Evolutionary conservation across 2,888 invertebrate species (phyloP), one percentile per base, ranked within the genome.

Genomic region (Vanessa cardui): DNA sequence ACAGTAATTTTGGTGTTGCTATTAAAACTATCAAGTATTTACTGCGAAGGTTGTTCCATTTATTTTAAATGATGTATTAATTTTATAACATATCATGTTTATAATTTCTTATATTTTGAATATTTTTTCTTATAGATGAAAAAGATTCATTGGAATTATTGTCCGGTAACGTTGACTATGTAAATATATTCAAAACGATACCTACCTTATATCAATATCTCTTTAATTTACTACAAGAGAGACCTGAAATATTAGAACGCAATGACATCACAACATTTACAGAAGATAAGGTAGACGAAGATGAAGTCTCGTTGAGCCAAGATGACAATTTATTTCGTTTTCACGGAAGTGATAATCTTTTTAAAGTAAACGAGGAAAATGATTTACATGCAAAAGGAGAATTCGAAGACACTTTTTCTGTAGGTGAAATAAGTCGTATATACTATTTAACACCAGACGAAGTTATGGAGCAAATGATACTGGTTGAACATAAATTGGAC

Each of bases 151-250:
- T 2, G n/a, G 44, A 60, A 15, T 54, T 49, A 44, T 39, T 47
- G 15, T 20, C 39, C 1, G 31, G 39, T 9, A 50, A 58, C 20
- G 26, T 20, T 2, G 62, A 58, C 12, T 46, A 65, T 46, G 62
- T 72, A n/a, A 77, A 81, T 69, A 78, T 86, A 71, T 86, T 87
- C 60, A 75, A 73, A 71, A 83, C 77, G 20, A 78, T 88, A 49
- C 88, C 89, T n/a, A 69, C 76, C 15, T 45, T 88, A 1, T 85
- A 87, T 63, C 83, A 87, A 72, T 83, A 85, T 56, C 71, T 89
- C 15, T 66, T 86, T 33, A 78, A 80, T 44, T 76, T 80, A 3
- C 72, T 89, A 15, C 78, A 84, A 65, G 77, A 82, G 6, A 81
- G 76, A 62, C 86, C 87, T 1, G 83, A 86, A 75, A 77, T 87